Evolutionary conservation across 2,113 vertebrate species (phyloP).

Genomic region (Micronisus gabar): DNA sequence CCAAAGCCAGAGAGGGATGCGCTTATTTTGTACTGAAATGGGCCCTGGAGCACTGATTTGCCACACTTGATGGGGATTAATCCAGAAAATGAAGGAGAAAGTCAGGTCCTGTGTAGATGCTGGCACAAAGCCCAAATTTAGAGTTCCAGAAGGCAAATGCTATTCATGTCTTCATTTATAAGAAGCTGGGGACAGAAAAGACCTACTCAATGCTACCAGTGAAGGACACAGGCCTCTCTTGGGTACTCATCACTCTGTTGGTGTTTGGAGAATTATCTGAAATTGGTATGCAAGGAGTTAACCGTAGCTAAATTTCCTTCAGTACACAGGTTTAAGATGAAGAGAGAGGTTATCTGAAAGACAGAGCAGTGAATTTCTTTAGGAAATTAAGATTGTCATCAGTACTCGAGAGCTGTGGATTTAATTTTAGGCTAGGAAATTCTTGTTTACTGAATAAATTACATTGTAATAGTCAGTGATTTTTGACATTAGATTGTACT

Average conservation of each 20-base stretch:
- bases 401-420: neutral
- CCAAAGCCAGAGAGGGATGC: neutral
- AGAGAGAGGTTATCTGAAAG: neutral
- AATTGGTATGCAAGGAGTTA: neutral
- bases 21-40: neutral
- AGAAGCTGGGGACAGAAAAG: neutral
- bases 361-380: neutral
- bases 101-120: neutral
- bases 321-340: neutral
- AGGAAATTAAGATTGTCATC: neutral
- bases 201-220: neutral
- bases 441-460: neutral
- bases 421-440: neutral
- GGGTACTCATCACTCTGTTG: neutral
- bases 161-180: neutral
- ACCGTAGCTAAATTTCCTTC: neutral
- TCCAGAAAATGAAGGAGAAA: neutral
- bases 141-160: neutral
- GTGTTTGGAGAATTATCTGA: neutral
- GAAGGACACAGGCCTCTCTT: neutral
- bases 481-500: neutral
- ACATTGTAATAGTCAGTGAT: neutral
- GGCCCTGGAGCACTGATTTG: neutral
- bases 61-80: constrained; percentile 14
- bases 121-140: neutral